Conservation (phyloP, 2,797 vertebrate species). For the Onychomys torridus region DNA sequence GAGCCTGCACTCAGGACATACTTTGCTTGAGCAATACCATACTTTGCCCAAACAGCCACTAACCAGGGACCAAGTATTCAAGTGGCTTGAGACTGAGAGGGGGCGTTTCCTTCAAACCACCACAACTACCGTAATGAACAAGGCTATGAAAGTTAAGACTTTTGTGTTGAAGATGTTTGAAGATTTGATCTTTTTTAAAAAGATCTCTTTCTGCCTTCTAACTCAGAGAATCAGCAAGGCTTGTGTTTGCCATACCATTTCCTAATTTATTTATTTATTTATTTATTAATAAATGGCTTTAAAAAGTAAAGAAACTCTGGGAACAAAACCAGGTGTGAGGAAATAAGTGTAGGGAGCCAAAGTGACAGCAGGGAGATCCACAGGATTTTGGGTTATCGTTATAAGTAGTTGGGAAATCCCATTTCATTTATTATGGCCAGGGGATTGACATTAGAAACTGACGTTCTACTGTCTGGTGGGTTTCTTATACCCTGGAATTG, state of each 20-base stretch:
- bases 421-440: not conserved
- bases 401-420: not conserved
- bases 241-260: conserved; percentile 26
- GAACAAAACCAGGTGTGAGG: not conserved
- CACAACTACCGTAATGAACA: not conserved
- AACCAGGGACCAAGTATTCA: not conserved
- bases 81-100: not conserved
- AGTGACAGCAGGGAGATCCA: not conserved
- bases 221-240: not conserved
- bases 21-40: not conserved
- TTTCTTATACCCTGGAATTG: not conserved
- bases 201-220: not conserved
- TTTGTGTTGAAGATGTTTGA: conserved; percentile 7
- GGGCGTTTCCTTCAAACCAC: not conserved
- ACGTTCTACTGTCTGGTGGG: not conserved
- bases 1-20: not conserved
- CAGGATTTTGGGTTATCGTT: not conserved
- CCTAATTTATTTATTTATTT: not conserved
- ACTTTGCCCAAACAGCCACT: not conserved
- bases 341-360: conserved; percentile 33
- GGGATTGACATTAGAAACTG: conserved; percentile 18
- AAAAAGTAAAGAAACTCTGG: not conserved
- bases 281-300: not conserved
- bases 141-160: conserved; percentile 5
- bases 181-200: not conserved